Evolutionary conservation across 2,113 vertebrate genomes (phyloP).

Genomic region (Mugil cephalus): DNA sequence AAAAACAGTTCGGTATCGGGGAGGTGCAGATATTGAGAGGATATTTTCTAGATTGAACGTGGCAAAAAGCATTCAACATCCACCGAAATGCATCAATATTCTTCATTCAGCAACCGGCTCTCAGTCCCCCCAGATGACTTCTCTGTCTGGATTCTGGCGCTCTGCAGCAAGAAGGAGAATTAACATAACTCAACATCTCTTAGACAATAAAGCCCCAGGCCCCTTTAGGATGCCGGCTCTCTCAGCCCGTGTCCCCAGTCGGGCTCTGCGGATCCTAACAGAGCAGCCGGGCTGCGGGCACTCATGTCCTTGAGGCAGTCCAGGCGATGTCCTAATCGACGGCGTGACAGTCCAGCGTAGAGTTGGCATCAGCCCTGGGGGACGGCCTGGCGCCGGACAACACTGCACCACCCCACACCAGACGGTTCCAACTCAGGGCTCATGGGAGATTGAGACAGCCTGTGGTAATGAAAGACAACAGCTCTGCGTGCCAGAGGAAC

Average conservation of each 20-base stretch:
- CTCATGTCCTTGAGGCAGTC: conserved; percentile 63
- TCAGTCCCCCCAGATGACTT: conserved; percentile 41
- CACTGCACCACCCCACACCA: conserved; percentile 31
- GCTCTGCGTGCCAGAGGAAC: conserved; percentile 66
- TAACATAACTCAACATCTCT: conserved; percentile 52
- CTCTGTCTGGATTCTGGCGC: conserved; percentile 42
- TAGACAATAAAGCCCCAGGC: conserved; percentile 41
- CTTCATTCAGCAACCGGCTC: conserved; percentile 39
- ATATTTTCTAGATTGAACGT: conserved; percentile 39
- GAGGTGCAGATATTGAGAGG: conserved; percentile 14
- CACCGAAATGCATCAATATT: conserved; percentile 44
- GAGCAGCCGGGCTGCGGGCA: conserved; percentile 54
- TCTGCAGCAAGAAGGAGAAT: conserved; percentile 4
- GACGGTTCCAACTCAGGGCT: conserved; percentile 58
- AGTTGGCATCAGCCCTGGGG: conserved; percentile 52
- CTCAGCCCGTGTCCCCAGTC: conserved; percentile 32
- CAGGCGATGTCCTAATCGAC: conserved; percentile 72
- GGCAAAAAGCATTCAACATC: conserved; percentile 39
- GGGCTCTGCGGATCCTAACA: conserved; percentile 38
- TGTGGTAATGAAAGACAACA: conserved; percentile 75
- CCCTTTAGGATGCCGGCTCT: conserved; percentile 43
- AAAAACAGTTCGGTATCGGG: conserved; percentile 15
- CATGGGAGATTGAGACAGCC: conserved; percentile 67
- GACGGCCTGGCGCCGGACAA: conserved; percentile 47
- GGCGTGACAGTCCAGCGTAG: conserved; percentile 46